These are phyloP conservation scores for Erpobdella octoculata DNA, from an alignment of 2,888 invertebrate genomes.

Conservation along the genomic window DNA sequence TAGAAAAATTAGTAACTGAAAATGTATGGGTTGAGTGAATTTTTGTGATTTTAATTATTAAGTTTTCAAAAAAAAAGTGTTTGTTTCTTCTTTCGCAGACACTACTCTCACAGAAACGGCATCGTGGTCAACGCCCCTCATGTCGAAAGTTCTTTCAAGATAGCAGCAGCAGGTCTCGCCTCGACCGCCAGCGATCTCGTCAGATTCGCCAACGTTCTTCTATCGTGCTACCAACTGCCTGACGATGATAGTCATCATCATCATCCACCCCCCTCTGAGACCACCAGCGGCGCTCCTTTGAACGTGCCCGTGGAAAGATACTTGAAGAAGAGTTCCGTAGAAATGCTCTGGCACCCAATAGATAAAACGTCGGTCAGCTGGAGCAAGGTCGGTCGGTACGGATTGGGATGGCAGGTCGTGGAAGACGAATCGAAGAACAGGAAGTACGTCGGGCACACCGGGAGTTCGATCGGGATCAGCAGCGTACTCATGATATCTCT, in stretches of 20 bases:
- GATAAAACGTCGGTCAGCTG: slow-evolving; percentile 35
- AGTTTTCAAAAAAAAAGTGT: background rate
- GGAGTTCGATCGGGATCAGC: slow-evolving; percentile 56
- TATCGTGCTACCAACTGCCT: slow-evolving; percentile 54
- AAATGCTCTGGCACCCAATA: slow-evolving; percentile 52
- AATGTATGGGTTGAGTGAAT: background rate
- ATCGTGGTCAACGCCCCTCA: slow-evolving; percentile 56
- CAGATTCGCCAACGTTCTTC: slow-evolving; percentile 56
- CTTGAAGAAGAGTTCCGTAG: slow-evolving; percentile 51
- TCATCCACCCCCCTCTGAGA: background rate
- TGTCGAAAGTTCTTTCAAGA: slow-evolving; percentile 59
- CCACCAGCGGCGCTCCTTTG: background rate
- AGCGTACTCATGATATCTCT: slow-evolving; percentile 25
- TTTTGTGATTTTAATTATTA: background rate
- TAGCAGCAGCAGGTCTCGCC: slow-evolving; percentile 59
- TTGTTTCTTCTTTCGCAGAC: slow-evolving; percentile 43
- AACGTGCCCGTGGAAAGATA: slow-evolving; percentile 38
- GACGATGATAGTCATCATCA: background rate
- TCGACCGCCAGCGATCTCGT: slow-evolving; percentile 56
- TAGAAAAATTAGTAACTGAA: no score
- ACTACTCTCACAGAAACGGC: slow-evolving; percentile 52
- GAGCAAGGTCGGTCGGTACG: slow-evolving; percentile 45
- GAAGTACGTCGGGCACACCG: slow-evolving; percentile 54
- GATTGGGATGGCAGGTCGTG: slow-evolving; percentile 54
- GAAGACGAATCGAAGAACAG: slow-evolving; percentile 40